Evolutionary conservation across 1,140 invertebrate genomes (phyloP), one percentile per base, ranked within the genome.

Genomic region (Bathynomus jamesi): DNA sequence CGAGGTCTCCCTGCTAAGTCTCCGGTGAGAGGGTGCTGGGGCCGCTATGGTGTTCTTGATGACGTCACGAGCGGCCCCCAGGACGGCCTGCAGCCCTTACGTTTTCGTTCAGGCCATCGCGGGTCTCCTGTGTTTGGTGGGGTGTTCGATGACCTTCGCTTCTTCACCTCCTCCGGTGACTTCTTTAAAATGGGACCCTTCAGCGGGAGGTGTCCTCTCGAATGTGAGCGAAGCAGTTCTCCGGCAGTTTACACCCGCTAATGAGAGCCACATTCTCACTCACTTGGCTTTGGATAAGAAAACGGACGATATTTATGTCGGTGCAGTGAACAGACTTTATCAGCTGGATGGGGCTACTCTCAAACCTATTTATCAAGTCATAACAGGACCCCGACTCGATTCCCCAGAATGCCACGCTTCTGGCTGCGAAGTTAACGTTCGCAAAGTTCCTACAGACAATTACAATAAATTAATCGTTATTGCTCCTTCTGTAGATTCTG

Each of bases 311-410:
- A 86, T 98, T 4, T 98, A 94, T 85, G 87, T 99, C 64, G 96
- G 95, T 63, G 95, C 91, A 31, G 92, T 97, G 10, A 99, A 99
- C 84, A 86, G 88, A 67, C 87, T 99, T 40, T 98, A 95, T 82
- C 93, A 96, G 83, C 85, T 99, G 13, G 91, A 93, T 17, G 88
- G 91, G 7, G 90, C 94, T 13, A 62, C 67, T 79, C 84, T 99
- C 62, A 87, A 89, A 60, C 84, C 92, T 27, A 87, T 90, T 25
- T 88, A 91, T 75, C 87, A 87, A 32, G 92, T 90, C 83, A 88
- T 79, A 3, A 88, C 87, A 68, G 87, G 92, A 87, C 93, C 94
- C 17, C 87, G 88, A 80, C 84, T 87, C 72, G 93, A 96, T 83
- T 94, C 91, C 83, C 89, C 91, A 4, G 87, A 89, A 76, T 96